Evolutionary conservation across 2,888 invertebrate genomes (phyloP).

Genomic region (Cheilosia scutellata): DNA sequence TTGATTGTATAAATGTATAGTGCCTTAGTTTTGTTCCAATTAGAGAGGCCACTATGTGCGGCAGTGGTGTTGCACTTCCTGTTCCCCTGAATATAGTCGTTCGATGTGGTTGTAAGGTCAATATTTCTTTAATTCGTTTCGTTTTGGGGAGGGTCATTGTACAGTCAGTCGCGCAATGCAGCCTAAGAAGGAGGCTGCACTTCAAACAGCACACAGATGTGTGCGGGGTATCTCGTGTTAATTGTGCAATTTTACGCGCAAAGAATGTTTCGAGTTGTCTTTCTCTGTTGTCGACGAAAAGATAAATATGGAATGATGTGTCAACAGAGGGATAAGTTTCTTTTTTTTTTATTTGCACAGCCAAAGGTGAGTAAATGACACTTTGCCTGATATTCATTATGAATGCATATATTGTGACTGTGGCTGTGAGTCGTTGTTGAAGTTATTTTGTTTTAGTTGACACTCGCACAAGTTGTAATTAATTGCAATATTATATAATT

Average conservation of each 20-base stretch:
- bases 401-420: background rate
- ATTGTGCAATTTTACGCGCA: slow-evolving; percentile 28
- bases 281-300: background rate
- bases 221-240: slow-evolving; percentile 3
- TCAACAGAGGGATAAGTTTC: background rate
- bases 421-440: slow-evolving; percentile 11
- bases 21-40: background rate
- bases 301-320: slow-evolving; percentile 30
- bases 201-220: background rate
- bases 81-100: background rate
- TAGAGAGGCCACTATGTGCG: background rate
- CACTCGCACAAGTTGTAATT: slow-evolving; percentile 23
- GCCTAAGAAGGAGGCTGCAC: slow-evolving; percentile 7
- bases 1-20: background rate
- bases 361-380: slow-evolving; percentile 47
- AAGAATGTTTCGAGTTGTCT: background rate
- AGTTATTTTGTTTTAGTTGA: slow-evolving; percentile 3
- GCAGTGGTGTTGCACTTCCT: slow-evolving; percentile 12
- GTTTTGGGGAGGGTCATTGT: slow-evolving; percentile 21
- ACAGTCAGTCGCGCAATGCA: background rate
- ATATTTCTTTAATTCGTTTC: slow-evolving; percentile 27
- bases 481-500: slow-evolving; percentile 33
- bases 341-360: slow-evolving; percentile 11
- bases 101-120: slow-evolving; percentile 12
- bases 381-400: background rate